phyloP scores from a whole-genome alignment of 2,797 vertebrate genomes.

The Arremon aurantiirostris region DNA sequence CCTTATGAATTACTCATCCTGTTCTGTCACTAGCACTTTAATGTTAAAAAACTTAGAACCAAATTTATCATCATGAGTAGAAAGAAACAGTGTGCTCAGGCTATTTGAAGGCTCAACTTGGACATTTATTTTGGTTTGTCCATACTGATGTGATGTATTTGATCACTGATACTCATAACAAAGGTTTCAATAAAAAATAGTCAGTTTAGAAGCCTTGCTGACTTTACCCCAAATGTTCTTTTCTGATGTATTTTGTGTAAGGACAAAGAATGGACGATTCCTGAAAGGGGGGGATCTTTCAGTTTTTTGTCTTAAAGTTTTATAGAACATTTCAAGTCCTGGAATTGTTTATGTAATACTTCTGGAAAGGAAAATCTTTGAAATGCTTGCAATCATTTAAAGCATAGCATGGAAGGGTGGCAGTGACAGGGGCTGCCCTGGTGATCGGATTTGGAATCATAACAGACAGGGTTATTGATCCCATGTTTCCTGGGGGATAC shows the following conservation, averaged over 20 bases:
- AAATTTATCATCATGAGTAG: background rate
- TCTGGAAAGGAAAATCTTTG: background rate
- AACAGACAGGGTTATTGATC: background rate
- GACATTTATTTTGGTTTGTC: background rate
- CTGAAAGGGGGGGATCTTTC: background rate
- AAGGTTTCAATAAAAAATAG: background rate
- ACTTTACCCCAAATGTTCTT: background rate
- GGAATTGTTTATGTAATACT: background rate
- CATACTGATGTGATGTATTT: background rate
- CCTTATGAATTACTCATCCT: background rate
- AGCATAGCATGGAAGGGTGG: background rate
- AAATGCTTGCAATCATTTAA: background rate
- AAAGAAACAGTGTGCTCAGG: background rate
- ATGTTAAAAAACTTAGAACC: background rate
- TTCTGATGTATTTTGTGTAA: background rate
- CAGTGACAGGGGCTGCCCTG: background rate
- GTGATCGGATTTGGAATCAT: background rate
- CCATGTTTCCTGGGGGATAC: rapidly evolving
- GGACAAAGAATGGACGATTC: background rate
- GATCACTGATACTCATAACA: background rate
- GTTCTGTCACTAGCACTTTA: background rate
- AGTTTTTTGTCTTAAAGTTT: background rate
- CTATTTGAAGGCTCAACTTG: background rate
- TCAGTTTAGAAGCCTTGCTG: background rate
- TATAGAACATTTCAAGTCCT: constrained; percentile 21